A percentile compares a stretch with the other conserved stretches of the same genome.
Conservation (phyloP, 2,888 invertebrate species). For the Griposia aprilina region DNA sequence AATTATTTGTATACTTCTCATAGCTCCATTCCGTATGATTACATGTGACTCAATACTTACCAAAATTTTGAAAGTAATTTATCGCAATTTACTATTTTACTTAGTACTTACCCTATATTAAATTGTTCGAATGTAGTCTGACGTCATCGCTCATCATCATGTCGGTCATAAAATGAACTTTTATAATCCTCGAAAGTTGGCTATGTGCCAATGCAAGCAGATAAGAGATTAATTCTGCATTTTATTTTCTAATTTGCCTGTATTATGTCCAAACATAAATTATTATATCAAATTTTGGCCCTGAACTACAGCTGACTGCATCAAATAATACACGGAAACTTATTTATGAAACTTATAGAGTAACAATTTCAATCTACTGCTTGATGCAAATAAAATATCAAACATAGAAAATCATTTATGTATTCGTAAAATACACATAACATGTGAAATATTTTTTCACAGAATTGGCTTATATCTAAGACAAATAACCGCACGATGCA, state of each 20-base stretch:
- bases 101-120: background rate
- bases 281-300: background rate
- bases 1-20: background rate
- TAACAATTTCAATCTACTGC: conserved; percentile 31
- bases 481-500: conserved; percentile 39
- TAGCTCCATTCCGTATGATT: background rate
- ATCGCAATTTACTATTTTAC: background rate
- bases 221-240: background rate
- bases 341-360: background rate
- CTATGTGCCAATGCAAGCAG: background rate
- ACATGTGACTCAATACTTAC: background rate
- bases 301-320: conserved; percentile 2
- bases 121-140: background rate
- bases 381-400: conserved; percentile 67
- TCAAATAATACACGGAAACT: background rate
- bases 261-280: background rate
- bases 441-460: conserved; percentile 44
- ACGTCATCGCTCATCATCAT: background rate
- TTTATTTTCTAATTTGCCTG: background rate
- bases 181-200: background rate
- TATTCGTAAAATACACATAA: conserved; percentile 65
- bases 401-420: conserved; percentile 56
- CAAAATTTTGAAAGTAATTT: background rate
- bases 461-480: conserved; percentile 53
- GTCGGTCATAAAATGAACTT: background rate